Percentiles rank a stretch among this genome's conserved stretches.
Evolutionary conservation across 2,888 invertebrate genomes (phyloP).

Genomic region (Parnassius smintheus): DNA sequence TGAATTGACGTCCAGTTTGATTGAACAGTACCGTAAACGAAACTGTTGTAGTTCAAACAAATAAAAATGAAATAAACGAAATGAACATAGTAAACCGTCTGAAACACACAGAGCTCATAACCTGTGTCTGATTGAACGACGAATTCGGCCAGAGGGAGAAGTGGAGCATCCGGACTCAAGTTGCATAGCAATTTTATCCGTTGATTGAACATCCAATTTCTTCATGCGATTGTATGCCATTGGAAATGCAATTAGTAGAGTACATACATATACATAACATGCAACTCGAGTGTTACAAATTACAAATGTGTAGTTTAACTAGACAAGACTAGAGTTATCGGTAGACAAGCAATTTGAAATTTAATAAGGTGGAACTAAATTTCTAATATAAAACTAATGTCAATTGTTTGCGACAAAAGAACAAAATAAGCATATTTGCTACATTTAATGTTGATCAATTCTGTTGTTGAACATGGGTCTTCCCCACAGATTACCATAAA

Average conservation of each 20-base stretch:
- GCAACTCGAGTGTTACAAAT: conserved; percentile 19
- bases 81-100: conserved; percentile 19
- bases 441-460: too few relatives aligned
- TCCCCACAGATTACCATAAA: too few relatives aligned
- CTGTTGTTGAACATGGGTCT: too few relatives aligned
- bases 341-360: background rate
- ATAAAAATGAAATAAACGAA: conserved; percentile 15
- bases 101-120: conserved; percentile 22
- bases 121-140: conserved; percentile 33
- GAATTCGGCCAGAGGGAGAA: conserved; percentile 33
- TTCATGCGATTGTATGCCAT: conserved; percentile 21
- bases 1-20: conserved; percentile 21
- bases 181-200: conserved; percentile 20
- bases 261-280: background rate
- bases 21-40: conserved; percentile 20
- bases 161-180: conserved; percentile 27
- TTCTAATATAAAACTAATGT: too few relatives aligned
- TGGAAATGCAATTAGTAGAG: conserved; percentile 25
- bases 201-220: conserved; percentile 22
- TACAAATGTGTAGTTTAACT: conserved; percentile 21
- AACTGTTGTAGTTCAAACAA: conserved; percentile 9
- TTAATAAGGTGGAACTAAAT: background rate
- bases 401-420: too few relatives aligned
- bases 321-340: background rate
- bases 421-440: too few relatives aligned